Evolutionary conservation across 2,888 invertebrate genomes (phyloP).

Genomic region (Nephrotoma guestfalica): DNA sequence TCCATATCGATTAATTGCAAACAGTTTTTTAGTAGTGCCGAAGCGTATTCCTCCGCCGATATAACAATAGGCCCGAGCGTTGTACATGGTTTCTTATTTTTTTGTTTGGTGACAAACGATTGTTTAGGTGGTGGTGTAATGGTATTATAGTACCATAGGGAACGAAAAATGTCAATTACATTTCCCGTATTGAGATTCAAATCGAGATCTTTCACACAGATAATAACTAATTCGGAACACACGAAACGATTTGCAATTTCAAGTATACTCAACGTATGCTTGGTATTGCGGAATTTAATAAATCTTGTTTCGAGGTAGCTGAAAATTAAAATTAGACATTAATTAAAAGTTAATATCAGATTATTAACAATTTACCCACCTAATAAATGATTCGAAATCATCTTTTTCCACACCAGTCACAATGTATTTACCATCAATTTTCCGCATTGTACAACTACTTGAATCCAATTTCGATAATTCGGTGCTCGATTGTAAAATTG

Average conservation of each 20-base stretch:
- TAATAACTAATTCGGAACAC: conserved; percentile 31
- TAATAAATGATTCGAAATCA: conserved; percentile 29
- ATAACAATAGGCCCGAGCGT: conserved; percentile 24
- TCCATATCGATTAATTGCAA: conserved; percentile 32
- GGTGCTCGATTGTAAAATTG: conserved; percentile 28
- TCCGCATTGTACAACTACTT: conserved; percentile 25
- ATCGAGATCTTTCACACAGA: conserved; percentile 31
- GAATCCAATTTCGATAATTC: conserved; percentile 30
- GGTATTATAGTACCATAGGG: conserved; percentile 31
- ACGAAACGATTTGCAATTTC: conserved; percentile 30
- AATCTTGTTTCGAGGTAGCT: conserved; percentile 31
- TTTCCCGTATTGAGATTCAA: conserved; percentile 28
- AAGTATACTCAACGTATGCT: conserved; percentile 29
- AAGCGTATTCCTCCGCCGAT: conserved; percentile 29
- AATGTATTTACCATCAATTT: conserved; percentile 30
- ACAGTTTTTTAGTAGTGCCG: conserved; percentile 28
- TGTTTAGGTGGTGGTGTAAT: conserved; percentile 19
- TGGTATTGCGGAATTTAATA: conserved; percentile 29
- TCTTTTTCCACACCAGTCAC: conserved; percentile 29
- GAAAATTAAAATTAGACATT: too few relatives aligned
- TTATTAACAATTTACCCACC: not conserved
- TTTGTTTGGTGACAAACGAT: conserved; percentile 7
- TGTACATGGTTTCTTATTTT: conserved; percentile 7
- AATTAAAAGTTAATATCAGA: not conserved
- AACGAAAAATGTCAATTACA: conserved; percentile 29